Evolutionary conservation across 2,113 vertebrate genomes (phyloP), one percentile per base, ranked within the genome.

Genomic region (Podarcis raffonei): DNA sequence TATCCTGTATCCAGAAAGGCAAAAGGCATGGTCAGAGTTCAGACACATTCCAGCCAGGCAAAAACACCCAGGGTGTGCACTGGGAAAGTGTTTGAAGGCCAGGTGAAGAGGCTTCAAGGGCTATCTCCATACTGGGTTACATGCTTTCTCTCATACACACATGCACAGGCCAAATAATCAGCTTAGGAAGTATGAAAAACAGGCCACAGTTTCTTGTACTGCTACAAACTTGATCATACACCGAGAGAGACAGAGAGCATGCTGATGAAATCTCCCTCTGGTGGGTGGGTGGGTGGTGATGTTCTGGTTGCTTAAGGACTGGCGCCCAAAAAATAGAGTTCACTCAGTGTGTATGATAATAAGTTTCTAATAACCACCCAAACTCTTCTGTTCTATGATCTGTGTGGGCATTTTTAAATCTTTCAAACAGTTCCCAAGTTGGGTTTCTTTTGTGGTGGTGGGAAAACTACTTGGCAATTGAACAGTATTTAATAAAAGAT

Each of bases 381-480:
- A 48, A 30, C 39, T 87, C 13, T 57, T 35, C 25, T 53, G 5
- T 57, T 22, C 42, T 80, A 13, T 79, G 39, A 53, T 87, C 30
- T 48, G 37, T 68, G 35, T 76, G 37, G 37, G 13, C 27, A 20
- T 85, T 68, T 69, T 35, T 83, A 65, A 69, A 68, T 4, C 84
- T 25, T 76, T 81, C 37, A 78, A 85, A 22, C 18, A 78, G 37
- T 20, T 3, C 12, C 1, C 57, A 68, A 71, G 13, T 72, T 83
- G 27, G 75, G 6, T 53, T 53, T 53, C 9, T 12, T 53, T 53
- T 53, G 48, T 53, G 48, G 0, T 65, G 83, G 90, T 87, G 1
- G 20, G 78, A 90, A 85, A 81, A 83, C 35, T 59, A 91, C 88
- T 81, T 39, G 83, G 1, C 18, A 85, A 0, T n/a, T 11, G 89